phyloP scores from a whole-genome alignment of 2,797 vertebrate genomes.

The Microctenopoma stevenorrisi region DNA sequence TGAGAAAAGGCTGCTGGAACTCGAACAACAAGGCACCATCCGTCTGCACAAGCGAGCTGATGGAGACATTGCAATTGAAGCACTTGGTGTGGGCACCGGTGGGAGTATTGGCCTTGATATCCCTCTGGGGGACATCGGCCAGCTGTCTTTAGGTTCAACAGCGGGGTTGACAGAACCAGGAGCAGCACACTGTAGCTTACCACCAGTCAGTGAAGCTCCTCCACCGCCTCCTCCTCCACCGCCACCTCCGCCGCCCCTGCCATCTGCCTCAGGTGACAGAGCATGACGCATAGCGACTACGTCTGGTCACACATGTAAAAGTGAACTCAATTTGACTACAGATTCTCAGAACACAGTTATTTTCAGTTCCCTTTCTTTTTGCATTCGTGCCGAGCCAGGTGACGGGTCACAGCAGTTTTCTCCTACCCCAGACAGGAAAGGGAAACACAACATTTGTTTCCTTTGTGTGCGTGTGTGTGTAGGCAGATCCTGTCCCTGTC shows the following conservation, averaged over 20 bases:
- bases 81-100: conserved; percentile 60
- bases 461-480: conserved; percentile 52
- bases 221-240: conserved; percentile 87
- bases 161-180: conserved; percentile 55
- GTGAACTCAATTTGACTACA: conserved; percentile 12
- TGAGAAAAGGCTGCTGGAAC: conserved; percentile 83
- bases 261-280: conserved; percentile 82
- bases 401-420: conserved; percentile 47
- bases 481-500: conserved; percentile 9
- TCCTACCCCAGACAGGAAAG: conserved; percentile 75
- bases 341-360: conserved; percentile 41
- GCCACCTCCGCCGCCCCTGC: conserved; percentile 86
- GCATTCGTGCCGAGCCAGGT: conserved; percentile 47
- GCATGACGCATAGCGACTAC: conserved; percentile 24
- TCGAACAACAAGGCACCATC: conserved; percentile 84
- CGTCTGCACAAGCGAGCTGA: conserved; percentile 84
- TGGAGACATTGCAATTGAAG: conserved; percentile 83
- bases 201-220: conserved; percentile 82
- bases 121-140: conserved; percentile 67
- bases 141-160: conserved; percentile 58
- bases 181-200: conserved; percentile 72
- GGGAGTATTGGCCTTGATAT: conserved; percentile 51
- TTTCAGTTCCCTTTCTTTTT: conserved; percentile 47
- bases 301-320: conserved; percentile 55
- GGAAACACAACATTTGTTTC: conserved; percentile 74